Base-by-base conservation (phyloP, 1,140 invertebrate species). In the Drosophila arizonae region DNA sequence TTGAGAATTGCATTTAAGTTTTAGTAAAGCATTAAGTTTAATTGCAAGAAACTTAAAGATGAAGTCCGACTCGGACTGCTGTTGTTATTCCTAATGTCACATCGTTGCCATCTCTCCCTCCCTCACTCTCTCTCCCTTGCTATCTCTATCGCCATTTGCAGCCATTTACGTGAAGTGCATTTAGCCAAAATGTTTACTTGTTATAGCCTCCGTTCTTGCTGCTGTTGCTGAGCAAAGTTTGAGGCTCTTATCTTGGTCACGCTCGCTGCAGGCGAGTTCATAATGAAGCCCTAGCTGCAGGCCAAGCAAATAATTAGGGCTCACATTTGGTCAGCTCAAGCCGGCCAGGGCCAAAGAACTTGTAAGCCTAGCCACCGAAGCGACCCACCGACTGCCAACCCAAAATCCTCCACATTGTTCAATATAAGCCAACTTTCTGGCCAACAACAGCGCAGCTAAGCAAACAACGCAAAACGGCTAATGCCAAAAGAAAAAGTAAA, bases 291-390 rank as follows among this genome's bases (percentile, higher is more conserved):
- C 43, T 39, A 10, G 39, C 52, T 39, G 56, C 55, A 55, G 70
- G 56, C 64, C 56, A 50, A 61, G 56, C 70, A 61, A 67, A 72
- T 72, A 50, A 72, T 72, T 61, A 68, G 50, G 33, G n/a, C 70
- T 68, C 64, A 50, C 70, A 68, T 72, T 72, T 26, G 70, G 64
- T 46, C 70, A 68, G 43, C 15, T 41, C 36, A 28, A 41, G 43
- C 41, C 52, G 69, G 17, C 17, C 21, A 10, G 9, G 50, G 26
- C 33, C 24, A 5, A 48, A 17, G 48, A 60, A 13, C 43, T 60
- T 60, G 45, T 60, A 60, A 48, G 28, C 28, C 43, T 30, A 33
- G 28, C 45, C 28, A 24, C 21, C 21, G 21, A 2, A 2, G 21
- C 21, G 28, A 6, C 21, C 13, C 33, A 9, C 13, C 39, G 17